Percentiles rank a stretch among this genome's conserved stretches.
These are phyloP conservation scores for Clarias magur DNA, from an alignment of 2,113 vertebrate genomes.

Conservation along the genomic window DNA sequence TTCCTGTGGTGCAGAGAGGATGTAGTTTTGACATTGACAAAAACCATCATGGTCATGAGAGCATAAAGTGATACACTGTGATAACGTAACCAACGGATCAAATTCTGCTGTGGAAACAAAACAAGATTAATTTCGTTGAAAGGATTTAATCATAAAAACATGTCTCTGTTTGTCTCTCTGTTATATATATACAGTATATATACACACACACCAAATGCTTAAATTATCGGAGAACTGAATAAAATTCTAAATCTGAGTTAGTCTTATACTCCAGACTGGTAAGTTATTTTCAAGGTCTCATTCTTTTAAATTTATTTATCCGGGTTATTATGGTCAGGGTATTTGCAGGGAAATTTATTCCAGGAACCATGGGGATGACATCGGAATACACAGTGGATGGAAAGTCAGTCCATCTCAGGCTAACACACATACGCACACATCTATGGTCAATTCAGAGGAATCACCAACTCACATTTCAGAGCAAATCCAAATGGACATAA, in stretches of 20 bases:
- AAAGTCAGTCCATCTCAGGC: background rate
- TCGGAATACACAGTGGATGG: background rate
- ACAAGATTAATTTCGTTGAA: background rate
- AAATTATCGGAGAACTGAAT: background rate
- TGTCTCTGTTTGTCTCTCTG: no score
- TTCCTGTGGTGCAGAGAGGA: conserved; percentile 78
- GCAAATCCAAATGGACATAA: background rate
- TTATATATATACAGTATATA: no score
- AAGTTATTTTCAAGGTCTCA: background rate
- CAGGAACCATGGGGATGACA: background rate
- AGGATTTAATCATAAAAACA: no score
- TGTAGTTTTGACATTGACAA: conserved; percentile 31
- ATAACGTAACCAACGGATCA: background rate
- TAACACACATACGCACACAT: background rate
- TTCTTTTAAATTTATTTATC: background rate
- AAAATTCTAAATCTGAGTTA: background rate
- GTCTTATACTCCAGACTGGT: background rate
- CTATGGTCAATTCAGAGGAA: background rate
- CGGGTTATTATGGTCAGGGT: background rate
- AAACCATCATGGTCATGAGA: background rate
- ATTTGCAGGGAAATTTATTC: background rate
- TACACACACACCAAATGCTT: background rate
- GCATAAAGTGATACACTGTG: background rate
- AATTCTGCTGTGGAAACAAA: background rate
- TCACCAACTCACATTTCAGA: background rate